These are phyloP conservation scores for Diplogasteroides magnus DNA, from an alignment of 1,140 invertebrate genomes.

Conservation along the genomic window DNA sequence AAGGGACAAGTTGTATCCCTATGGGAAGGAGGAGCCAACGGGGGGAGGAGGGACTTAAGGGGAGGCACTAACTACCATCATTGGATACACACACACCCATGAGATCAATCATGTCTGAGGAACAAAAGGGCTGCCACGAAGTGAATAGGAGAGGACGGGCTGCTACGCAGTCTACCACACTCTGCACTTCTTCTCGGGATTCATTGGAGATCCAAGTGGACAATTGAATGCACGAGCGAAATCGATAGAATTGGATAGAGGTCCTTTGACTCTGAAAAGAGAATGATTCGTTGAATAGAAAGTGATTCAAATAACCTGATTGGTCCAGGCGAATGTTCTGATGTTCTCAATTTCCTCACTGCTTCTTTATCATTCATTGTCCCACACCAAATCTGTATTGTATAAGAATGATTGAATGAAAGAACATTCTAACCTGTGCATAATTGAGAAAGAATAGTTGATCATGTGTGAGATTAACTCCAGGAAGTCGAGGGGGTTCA, in stretches of 20 bases:
- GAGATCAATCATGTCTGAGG: not conserved
- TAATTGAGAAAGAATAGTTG: slow-evolving; percentile 84
- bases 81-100: not conserved
- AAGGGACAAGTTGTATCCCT: too few species aligned
- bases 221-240: slow-evolving; percentile 63
- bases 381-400: slow-evolving; percentile 82
- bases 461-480: slow-evolving; percentile 75
- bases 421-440: slow-evolving; percentile 62
- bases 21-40: not conserved
- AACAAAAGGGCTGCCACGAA: too few species aligned
- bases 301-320: slow-evolving; percentile 64
- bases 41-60: not conserved
- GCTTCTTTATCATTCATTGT: slow-evolving; percentile 92
- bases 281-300: slow-evolving; percentile 19
- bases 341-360: slow-evolving; percentile 82
- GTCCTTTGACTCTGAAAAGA: slow-evolving; percentile 62
- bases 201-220: slow-evolving; percentile 60
- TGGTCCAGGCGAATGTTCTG: slow-evolving; percentile 86
- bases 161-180: slow-evolving; percentile 59
- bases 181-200: slow-evolving; percentile 63
- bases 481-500: slow-evolving; percentile 65
- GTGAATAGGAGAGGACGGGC: slow-evolving; percentile 3
- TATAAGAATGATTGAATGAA: not conserved
- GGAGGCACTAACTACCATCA: not conserved
- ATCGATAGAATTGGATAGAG: slow-evolving; percentile 63